Base-by-base conservation (phyloP, 2,888 invertebrate genomes). In the Diarsia mendica region DNA sequence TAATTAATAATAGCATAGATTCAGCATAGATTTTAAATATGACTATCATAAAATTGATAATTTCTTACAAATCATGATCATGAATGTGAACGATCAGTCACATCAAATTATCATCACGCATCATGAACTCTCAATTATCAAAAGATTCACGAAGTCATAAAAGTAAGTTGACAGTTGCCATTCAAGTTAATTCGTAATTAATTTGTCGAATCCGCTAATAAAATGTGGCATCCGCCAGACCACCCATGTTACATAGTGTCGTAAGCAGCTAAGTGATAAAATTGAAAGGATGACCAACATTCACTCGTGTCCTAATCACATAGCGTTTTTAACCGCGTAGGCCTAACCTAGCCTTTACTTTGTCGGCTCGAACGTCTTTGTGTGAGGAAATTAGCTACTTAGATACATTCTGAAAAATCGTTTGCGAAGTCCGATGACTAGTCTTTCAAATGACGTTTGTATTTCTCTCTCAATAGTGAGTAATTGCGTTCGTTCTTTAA, bases 301-400 rank as follows among this genome's bases (percentile, higher is more conserved):
- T 80, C 79, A 71, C 83, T 80, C 79, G n/a, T 78, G 58, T 67
- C 64, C 70, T 70, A 70, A 77, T 82, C 70, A 67, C 46, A 58
- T 70, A 63, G 67, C 23, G 60, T 77, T 82, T 67, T 58, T 70
- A 82, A 82, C 49, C 48, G 28, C 28, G 9, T 58, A 65, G 58
- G 39, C 58, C 44, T 64, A 28, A 44, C 33, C 46, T 63, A 44
- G n/a, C 28, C 23, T 33, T 64, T 53, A 20, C 58, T 60, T 75
- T 60, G 51, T 18, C 51, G 67, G 51, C 11, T n/a, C 13, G 39
- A 28, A 28, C 28, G 20, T 49, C 13, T n/a, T 55, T 51, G 18
- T 61, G 2, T 44, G 0, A 61, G 18, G 20, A 60, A 53, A 61
- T 48, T 28, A 18, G 3, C 9, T 23, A n/a, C n/a, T n/a, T n/a